Evolutionary conservation across 2,888 invertebrate genomes (phyloP), one percentile per base, ranked within the genome.

Genomic region (Heliconius ismenius): DNA sequence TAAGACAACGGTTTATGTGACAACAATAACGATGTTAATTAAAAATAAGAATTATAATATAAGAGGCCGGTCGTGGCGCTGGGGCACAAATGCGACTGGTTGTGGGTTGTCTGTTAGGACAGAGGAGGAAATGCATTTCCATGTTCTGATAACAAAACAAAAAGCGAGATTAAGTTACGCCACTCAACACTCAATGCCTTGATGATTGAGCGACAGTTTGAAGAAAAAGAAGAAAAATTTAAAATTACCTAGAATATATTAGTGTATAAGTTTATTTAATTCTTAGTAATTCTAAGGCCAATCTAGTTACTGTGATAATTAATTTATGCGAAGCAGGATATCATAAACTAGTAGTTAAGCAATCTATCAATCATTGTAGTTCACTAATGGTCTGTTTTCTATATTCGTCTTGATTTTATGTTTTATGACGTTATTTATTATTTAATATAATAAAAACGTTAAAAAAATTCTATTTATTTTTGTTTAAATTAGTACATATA

Each of bases 311-410:
- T 62, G 36, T 21, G 10, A 68, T 15, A 43, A 39, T 9, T 43
- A 43, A 74, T 62, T 60, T 68, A 75, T 68, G 39, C 43, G 13
- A 15, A 62, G 28, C 68, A 62, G 39, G 68, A 68, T 60, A 68
- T 60, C 43, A 28, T 28, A 36, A 60, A 60, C n/a, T 36, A 67
- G n/a, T n/a, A 60, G 32, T 32, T 32, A 32, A 32, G 7, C 7
- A 32, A 32, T 68, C 0, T 26, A 67, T 74, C 65, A 74, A 67
- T 74, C 58, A 67, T 24, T 28, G 39, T 39, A 11, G 15, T 18
- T 43, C 1, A 3, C 18, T 68, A 39, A 49, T 26, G 11, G 1
- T 68, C 4, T 64, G 67, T 67, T 15, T 43, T 24, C 43, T 43
- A 18, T 54, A 54, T 21, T 49, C 1, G n/a, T 13, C 32, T 21